Evolutionary conservation across 2,797 vertebrate species (phyloP).

Genomic region (Prionace glauca): DNA sequence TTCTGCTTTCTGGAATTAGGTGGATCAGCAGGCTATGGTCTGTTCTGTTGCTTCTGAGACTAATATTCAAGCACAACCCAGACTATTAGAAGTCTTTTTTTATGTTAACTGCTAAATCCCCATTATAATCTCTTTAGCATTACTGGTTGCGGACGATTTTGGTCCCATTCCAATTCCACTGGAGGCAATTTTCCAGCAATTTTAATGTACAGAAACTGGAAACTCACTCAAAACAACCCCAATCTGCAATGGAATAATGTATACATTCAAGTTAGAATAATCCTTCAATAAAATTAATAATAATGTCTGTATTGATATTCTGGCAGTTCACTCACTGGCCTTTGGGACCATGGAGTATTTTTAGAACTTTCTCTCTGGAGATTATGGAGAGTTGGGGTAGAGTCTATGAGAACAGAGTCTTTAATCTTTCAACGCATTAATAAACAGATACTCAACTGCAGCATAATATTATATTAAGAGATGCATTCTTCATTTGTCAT

Average conservation of each 20-base stretch:
- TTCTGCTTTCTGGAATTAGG: conserved; percentile 7
- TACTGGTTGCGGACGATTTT: not conserved
- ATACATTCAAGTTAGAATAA: too few relatives aligned
- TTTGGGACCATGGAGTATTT: not conserved
- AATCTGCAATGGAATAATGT: not conserved
- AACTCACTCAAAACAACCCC: not conserved
- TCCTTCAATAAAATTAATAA: not conserved
- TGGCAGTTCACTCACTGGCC: not conserved
- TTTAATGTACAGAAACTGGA: not conserved
- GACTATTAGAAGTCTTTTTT: not conserved
- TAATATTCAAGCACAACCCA: not conserved
- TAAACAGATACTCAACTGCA: not conserved
- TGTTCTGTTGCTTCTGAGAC: not conserved
- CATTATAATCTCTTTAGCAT: not conserved
- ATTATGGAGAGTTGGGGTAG: not conserved
- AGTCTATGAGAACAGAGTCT: not conserved
- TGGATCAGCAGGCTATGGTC: not conserved
- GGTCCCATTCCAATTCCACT: not conserved
- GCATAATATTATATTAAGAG: not conserved
- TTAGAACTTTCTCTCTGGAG: not conserved
- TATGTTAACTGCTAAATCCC: not conserved
- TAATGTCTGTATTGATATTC: not conserved
- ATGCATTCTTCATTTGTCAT: not conserved
- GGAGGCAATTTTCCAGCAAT: not conserved
- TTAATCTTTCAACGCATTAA: not conserved